Evolutionary conservation across 2,797 vertebrate genomes (phyloP), one percentile per base, ranked within the genome.

Genomic region (Gadopsis bispinosus): DNA sequence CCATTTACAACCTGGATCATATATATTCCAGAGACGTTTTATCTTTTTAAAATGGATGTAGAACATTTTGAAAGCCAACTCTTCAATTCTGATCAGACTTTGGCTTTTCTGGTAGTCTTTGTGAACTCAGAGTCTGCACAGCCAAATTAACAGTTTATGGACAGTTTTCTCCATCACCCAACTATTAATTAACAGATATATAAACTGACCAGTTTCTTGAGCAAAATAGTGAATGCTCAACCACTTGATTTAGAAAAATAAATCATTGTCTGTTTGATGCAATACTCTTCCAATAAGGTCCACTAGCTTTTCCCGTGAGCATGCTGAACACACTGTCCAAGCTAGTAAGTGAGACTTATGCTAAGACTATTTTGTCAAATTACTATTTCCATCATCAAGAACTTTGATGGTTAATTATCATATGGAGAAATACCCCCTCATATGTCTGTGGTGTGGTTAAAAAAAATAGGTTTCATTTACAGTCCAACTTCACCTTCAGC

Each of bases 381-480:
- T n/a, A 14, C 26, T 10, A 3, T 19, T 61, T 58, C 16, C 37
- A 64, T 17, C 55, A 45, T 56, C 41, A 62, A 41, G 5, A 47
- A 12, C 50, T 48, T 22, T 55, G 14, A 54, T 1, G 6, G 8
- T 60, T 14, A 22, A 13, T 72, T n/a, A 33, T 47, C 0, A 1
- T 5, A 5, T 53, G 19, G 22, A 43, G 56, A 45, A 64, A 60
- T 12, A 11, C 8, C 50, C 3, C 2, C 7, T 39, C 6, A 8
- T 20, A 2, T 17, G 31, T 85, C 70, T 85, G 83, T 87, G 82
- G 78, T 88, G 85, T 84, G 16, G 37, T 55, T 37, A 29, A 60
- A 54, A 70, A 70, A 72, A 69, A 54, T 19, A 29, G 0, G 20
- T 20, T 29, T 35, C 26, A 45, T 37, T 2, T 29, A 56, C 13